Percentiles rank a stretch among this genome's conserved stretches.
phyloP scores from a whole-genome alignment of 2,888 invertebrate genomes.

The Prenolepis imparis region DNA sequence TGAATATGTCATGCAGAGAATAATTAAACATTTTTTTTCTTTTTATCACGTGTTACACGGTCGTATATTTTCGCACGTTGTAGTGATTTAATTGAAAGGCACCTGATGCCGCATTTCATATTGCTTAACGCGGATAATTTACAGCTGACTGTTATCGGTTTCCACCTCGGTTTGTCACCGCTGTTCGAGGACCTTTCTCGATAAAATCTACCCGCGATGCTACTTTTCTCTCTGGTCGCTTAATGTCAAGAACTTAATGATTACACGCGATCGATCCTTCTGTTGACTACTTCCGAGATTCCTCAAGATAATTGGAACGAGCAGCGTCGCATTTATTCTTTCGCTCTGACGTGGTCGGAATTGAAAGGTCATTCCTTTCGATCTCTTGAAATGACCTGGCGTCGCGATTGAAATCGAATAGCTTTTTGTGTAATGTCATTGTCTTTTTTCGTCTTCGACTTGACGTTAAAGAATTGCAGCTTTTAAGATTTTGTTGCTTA shows the following conservation, averaged over 20 bases:
- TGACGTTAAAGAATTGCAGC: background rate
- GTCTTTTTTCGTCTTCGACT: background rate
- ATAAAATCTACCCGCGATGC: conserved; percentile 53
- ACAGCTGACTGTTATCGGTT: conserved; percentile 51
- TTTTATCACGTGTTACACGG: background rate
- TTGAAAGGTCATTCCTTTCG: conserved; percentile 15
- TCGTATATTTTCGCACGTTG: background rate
- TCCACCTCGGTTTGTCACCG: conserved; percentile 48
- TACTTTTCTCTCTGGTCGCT: conserved; percentile 16
- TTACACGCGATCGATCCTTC: conserved; percentile 47
- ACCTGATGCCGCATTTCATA: conserved; percentile 62
- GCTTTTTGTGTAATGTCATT: conserved; percentile 16
- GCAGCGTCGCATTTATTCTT: conserved; percentile 9
- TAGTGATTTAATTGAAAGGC: conserved; percentile 65
- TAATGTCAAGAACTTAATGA: conserved; percentile 56
- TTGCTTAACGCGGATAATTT: conserved; percentile 69
- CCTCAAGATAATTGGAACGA: conserved; percentile 33
- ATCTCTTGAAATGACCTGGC: background rate
- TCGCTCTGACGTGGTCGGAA: background rate
- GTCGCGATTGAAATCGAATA: conserved; percentile 1
- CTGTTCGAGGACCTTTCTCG: conserved; percentile 48
- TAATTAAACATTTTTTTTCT: background rate
- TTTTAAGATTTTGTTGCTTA: background rate
- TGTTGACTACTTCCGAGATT: conserved; percentile 36
- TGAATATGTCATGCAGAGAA: background rate